Evolutionary conservation across 2,888 invertebrate genomes (phyloP), one percentile per base, ranked within the genome.

Genomic region (Lingula anatina): DNA sequence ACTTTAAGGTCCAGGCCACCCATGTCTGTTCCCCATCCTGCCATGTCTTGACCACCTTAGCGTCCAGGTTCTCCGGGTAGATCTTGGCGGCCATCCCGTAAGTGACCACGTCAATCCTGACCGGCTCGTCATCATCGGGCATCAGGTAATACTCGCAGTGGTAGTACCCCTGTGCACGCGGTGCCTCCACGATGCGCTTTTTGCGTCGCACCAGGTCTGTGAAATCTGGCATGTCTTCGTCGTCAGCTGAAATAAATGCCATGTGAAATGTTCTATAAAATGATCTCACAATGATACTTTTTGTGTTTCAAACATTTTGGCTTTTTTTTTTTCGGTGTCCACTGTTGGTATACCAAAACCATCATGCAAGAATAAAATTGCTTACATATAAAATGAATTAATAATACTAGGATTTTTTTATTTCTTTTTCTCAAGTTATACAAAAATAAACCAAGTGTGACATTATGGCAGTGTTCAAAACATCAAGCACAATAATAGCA

Each of bases 1-100:
- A 74, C 75, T 65, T 69, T 44, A 73, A 67, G n/a, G 71, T 60
- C 75, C 75, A 76, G 2, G 73, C 69, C 9, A 72, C 62, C 76
- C 76, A 76, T 1, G 74, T 71, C 28, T 67, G 55, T 26, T 71
- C 68, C 1, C 71, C 73, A 49, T 71, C 73, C 44, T 65, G 65
- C 75, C 75, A 76, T 1, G 71, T 74, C 50, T 68, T 68, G 45
- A 75, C 56, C 18, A 74, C 67, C 36, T 64, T 62, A 0, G 74
- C 60, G 24, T 75, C 75, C 37, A 68, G 65, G 26, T 57, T 54
- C 50, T 75, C 75, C 51, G 70, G 66, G 57, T 68, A 75, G 26
- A 76, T 65, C 53, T 73, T 74, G 38, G 71, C 73, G 2, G 71
- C 72, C 39, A 68, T 60, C 18, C 73, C 72, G 51, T 70, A 76